A percentile compares a stretch with the other conserved stretches of the same genome.
phyloP scores from a whole-genome alignment of 2,113 vertebrate genomes.

The Pseudorasbora parva region DNA sequence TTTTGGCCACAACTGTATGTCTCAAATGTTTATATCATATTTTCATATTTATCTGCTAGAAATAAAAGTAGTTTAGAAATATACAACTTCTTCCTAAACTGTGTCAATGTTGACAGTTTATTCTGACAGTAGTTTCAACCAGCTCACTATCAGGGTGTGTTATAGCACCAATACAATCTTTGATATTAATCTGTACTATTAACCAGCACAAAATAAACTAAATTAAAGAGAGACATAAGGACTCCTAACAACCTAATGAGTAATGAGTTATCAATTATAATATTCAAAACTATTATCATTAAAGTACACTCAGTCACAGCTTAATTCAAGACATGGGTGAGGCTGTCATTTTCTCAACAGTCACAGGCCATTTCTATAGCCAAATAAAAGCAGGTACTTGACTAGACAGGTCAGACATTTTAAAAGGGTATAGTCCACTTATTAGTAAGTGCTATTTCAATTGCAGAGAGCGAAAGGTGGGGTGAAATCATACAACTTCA shows the following conservation, averaged over 20 bases:
- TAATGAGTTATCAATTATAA: neutral
- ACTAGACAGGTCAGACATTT: neutral
- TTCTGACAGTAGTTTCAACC: neutral
- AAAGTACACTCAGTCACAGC: neutral
- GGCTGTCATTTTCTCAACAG: slow-evolving; percentile 1
- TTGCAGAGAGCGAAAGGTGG: no score
- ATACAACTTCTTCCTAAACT: neutral
- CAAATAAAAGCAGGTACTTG: neutral
- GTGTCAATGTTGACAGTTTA: neutral
- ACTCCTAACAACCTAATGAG: neutral
- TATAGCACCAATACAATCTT: neutral
- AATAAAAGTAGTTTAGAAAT: neutral
- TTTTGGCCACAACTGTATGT: neutral
- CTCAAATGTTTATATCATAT: neutral
- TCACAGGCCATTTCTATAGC: neutral
- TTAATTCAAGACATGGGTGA: slow-evolving; percentile 8
- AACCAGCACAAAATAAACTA: neutral
- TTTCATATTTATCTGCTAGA: neutral
- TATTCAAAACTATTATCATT: neutral
- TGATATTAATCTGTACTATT: neutral
- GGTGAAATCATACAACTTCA: no score
- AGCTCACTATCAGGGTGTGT: neutral
- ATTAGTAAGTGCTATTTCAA: neutral
- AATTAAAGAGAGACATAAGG: neutral
- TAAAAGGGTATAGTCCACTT: neutral